Evolutionary conservation across 2,888 invertebrate genomes (phyloP).

Genomic region (Caenorhabditis sp.): DNA sequence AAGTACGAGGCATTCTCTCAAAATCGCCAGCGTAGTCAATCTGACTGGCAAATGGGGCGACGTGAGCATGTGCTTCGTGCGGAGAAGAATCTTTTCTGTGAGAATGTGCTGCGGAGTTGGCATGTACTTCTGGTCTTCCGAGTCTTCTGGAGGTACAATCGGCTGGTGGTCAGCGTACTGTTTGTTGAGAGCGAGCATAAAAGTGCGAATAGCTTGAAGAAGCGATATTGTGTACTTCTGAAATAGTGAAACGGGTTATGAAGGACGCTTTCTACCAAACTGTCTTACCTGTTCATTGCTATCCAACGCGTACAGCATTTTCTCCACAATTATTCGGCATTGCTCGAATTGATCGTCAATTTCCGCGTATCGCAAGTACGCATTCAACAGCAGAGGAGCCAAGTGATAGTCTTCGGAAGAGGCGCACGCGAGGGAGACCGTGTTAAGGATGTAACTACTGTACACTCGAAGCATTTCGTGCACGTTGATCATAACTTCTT

Average conservation of each 20-base stretch:
- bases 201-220: conserved; percentile 57
- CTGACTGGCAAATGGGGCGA: conserved; percentile 51
- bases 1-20: conserved; percentile 23
- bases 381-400: conserved; percentile 59
- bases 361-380: conserved; percentile 47
- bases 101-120: conserved; percentile 29
- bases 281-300: conserved; percentile 50
- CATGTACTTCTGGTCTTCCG: conserved; percentile 26
- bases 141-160: conserved; percentile 4
- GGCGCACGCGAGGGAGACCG: conserved; percentile 23
- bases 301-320: conserved; percentile 62
- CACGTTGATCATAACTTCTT: neutral
- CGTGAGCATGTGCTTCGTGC: conserved; percentile 63
- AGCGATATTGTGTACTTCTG: conserved; percentile 46
- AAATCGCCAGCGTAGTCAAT: conserved; percentile 31
- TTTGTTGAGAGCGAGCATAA: conserved; percentile 52
- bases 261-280: too few relatives aligned
- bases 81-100: conserved; percentile 42
- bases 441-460: conserved; percentile 32
- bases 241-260: neutral
- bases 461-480: conserved; percentile 1
- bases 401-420: conserved; percentile 37
- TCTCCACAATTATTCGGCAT: conserved; percentile 47
- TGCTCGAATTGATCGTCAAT: conserved; percentile 54
- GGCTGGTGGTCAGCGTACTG: conserved; percentile 56